Evolutionary conservation across 2,797 vertebrate species (phyloP).

Genomic region (Clangula hyemalis): DNA sequence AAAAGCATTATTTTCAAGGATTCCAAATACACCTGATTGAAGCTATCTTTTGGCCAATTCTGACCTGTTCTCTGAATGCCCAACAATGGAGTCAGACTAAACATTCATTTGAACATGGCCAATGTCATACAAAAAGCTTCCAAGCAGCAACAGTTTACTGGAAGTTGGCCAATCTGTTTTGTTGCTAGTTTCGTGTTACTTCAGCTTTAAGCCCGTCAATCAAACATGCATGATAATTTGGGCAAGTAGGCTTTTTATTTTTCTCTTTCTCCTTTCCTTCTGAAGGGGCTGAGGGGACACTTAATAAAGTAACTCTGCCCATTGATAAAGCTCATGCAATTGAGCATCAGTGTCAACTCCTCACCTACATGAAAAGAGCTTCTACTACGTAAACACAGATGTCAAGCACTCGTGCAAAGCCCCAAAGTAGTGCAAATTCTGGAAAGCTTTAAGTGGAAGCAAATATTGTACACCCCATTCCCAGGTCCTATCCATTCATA

Average conservation of each 20-base stretch:
- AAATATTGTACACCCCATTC: not conserved
- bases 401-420: not conserved
- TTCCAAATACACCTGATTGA: not conserved
- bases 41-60: not conserved
- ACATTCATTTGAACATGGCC: not conserved
- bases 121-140: not conserved
- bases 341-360: not conserved
- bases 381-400: not conserved
- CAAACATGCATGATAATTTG: not conserved
- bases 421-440: not conserved
- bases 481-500: not conserved
- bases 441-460: not conserved
- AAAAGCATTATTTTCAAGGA: not conserved
- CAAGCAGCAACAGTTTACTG: not conserved
- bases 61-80: not conserved
- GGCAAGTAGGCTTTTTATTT: not conserved
- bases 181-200: not conserved
- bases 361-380: not conserved
- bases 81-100: not conserved
- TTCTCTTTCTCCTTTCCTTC: not conserved
- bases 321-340: not conserved
- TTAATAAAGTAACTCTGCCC: not conserved
- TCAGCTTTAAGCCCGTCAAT: not conserved
- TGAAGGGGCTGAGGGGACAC: not conserved
- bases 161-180: not conserved